Base-by-base conservation (phyloP, 2,113 vertebrate genomes). In the Amphiprion percula region DNA sequence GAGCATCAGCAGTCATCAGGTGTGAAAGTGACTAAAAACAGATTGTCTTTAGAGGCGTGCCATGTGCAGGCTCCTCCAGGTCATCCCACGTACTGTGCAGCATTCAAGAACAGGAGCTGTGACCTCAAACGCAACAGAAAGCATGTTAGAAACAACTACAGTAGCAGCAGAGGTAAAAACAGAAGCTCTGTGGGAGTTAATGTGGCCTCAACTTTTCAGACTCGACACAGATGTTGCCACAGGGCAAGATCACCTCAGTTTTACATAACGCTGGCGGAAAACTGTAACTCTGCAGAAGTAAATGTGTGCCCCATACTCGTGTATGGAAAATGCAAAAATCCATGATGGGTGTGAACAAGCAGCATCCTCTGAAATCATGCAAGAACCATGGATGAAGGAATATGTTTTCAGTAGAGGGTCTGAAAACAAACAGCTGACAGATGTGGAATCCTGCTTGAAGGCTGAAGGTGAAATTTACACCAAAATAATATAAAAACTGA, bases 1-100 rank as follows among this genome's bases (percentile, higher is more conserved):
- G 62, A 69, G 74, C 39, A 30, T 71, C 73, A 8, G 64, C 74
- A 80, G 77, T 64, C 77, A 71, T 76, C 77, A 82, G 69, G 88
- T 90, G 89, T 49, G 87, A 87, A 82, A 89, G 74, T 23, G 53
- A 81, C 82, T 88, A 88, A 86, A 91, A 91, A 90, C 83, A 88
- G 80, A 81, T 61, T 66, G 63, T 60, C 68, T 88, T 65, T 62
- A 53, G 56, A 72, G 79, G 46, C n/a, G 24, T 61, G 33, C 77
- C 33, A 52, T 44, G 54, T 10, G 50, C 71, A 74, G 28, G 62
- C 65, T 75, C 30, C 69, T 69, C 33, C 58, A 4, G 87, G 83
- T 78, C 85, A 69, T 19, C 84, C 88, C 84, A 90, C 83, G 46
- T 85, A 62, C 80, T 62, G 76, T 39, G 74, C 79, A 53, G 67